A percentile compares a stretch with the other conserved stretches of the same genome.
phyloP scores from a whole-genome alignment of 2,113 vertebrate genomes.

The Sander lucioperca region DNA sequence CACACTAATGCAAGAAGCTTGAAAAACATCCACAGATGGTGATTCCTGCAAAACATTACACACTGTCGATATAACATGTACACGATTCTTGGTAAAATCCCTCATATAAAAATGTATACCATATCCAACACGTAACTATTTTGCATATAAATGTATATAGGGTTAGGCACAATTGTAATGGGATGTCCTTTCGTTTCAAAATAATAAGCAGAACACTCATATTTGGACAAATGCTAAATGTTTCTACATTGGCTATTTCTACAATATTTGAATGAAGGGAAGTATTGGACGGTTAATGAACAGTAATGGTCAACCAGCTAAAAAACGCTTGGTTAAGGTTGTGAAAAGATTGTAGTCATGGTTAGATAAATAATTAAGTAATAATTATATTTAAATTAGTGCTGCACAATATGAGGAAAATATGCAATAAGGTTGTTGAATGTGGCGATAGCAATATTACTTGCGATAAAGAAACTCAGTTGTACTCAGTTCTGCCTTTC shows the following conservation, averaged over 20 bases:
- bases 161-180: too few relatives aligned
- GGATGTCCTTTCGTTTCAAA: not conserved
- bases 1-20: not conserved
- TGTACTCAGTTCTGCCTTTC: too few relatives aligned
- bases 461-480: too few relatives aligned
- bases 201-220: not conserved
- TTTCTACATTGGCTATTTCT: not conserved
- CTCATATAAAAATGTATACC: not conserved
- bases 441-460: too few relatives aligned
- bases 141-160: not conserved
- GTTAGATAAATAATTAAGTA: not conserved
- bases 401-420: too few relatives aligned
- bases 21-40: constrained; percentile 10
- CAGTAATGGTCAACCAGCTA: not conserved
- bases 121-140: not conserved
- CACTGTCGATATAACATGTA: not conserved
- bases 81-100: not conserved
- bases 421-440: too few relatives aligned
- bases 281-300: not conserved
- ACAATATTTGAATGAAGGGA: not conserved
- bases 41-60: not conserved
- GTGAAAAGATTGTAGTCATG: not conserved
- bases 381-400: not conserved
- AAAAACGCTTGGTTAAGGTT: not conserved
- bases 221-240: not conserved